Conservation (phyloP, 1,140 invertebrate species). For the Dendrolimus kikuchii region DNA sequence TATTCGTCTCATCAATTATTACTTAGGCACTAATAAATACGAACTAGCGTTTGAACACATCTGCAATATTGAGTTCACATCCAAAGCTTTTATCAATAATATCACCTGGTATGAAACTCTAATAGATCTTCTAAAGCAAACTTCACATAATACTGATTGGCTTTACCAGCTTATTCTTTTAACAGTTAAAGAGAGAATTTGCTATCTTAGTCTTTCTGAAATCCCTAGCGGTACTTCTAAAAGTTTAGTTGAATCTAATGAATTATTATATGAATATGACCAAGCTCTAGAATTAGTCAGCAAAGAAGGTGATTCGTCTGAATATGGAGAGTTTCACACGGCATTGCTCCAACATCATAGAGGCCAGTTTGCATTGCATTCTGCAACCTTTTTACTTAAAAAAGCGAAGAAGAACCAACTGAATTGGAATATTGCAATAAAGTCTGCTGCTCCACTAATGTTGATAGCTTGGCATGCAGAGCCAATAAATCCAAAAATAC, state of each 20-base stretch:
- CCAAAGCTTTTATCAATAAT: constrained; percentile 71
- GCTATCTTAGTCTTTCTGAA: constrained; percentile 76
- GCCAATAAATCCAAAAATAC: constrained; percentile 70
- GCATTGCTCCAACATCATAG: constrained; percentile 77
- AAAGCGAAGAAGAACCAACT: constrained; percentile 78
- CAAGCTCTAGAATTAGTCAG: constrained; percentile 77
- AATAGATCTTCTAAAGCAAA: constrained; percentile 76
- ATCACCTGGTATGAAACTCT: constrained; percentile 86
- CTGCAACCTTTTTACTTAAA: constrained; percentile 78
- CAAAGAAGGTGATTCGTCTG: constrained; percentile 64
- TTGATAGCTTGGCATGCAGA: constrained; percentile 76
- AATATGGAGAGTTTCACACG: constrained; percentile 76
- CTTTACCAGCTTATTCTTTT: constrained; percentile 83
- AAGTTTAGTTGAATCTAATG: constrained; percentile 70
- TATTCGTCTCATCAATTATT: constrained; percentile 82
- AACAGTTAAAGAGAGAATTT: constrained; percentile 79
- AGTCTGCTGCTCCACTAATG: constrained; percentile 74
- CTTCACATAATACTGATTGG: constrained; percentile 71
- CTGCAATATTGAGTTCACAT: constrained; percentile 77
- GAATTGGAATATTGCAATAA: constrained; percentile 76
- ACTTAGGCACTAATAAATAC: constrained; percentile 77
- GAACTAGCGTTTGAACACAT: constrained; percentile 86
- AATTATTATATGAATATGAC: constrained; percentile 79
- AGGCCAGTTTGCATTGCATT: constrained; percentile 85
- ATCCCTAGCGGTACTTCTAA: constrained; percentile 51